Evolutionary conservation across 1,140 invertebrate species (phyloP), one percentile per base, ranked within the genome.

Genomic region (Lasioglossum albipes): DNA sequence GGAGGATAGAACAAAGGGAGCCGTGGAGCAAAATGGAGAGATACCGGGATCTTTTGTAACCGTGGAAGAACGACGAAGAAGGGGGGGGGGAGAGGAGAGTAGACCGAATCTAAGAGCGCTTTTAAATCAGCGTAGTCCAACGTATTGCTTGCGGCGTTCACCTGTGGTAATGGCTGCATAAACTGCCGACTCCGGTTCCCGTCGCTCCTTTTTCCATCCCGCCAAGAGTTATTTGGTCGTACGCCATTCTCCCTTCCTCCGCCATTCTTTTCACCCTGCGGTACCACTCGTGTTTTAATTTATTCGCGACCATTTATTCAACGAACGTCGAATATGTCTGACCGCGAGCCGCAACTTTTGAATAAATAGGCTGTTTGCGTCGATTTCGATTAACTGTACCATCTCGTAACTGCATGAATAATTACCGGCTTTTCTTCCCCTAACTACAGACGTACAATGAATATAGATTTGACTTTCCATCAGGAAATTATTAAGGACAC

Each of bases 81-180:
- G 62, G 74, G 45, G 10, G 45, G 45, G 10, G 9, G 61, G 41
- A 68, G 54, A 82, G 42, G 42, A 62, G 74, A 36, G 74, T 78
- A 75, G 54, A 75, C 75, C 72, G 79, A 87, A 87, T 82, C 75
- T 87, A 87, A 87, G 79, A 82, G 85, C 79, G 79, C 72, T 87
- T 84, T 87, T 87, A 87, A 87, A 87, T 87, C 86, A 87, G 73
- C 68, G 66, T 78, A 84, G 75, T 67, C 75, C 77, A 86, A 84
- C 77, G 78, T 87, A 87, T 87, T 65, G 86, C 82, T 87, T 70
- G 85, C 78, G 82, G 86, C 85, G 82, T 84, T 87, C 86, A 87
- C 86, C 82, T 87, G 82, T 84, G 82, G 82, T 87, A 87, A 87
- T 87, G 85, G 86, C 86, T 74, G 82, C 85, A 75, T 86, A 87